Base-by-base conservation (phyloP, 1,140 invertebrate genomes). In the Laupala kohalensis region DNA sequence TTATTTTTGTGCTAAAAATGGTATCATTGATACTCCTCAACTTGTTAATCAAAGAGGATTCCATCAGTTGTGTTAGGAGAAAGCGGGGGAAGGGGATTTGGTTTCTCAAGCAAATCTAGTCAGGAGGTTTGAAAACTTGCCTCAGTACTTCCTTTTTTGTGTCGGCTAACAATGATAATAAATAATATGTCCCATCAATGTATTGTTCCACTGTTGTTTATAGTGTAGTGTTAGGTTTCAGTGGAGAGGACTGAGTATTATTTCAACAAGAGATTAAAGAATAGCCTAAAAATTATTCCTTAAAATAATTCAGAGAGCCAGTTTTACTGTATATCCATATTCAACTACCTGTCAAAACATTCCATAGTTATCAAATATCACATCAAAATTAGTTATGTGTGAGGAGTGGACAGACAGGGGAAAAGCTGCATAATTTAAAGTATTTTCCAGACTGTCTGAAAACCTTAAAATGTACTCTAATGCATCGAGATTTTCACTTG, bases 231-330 rank as follows among this genome's bases (percentile, higher is more conserved):
- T 37, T 53, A 53, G 37, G 37, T 53, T 53, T 53, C 37, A 53
- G n/a, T 93, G 88, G 64, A 94, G 82, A 77, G 94, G 89, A 74
- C 86, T 87, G 6, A 90, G 87, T 75, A 93, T 86, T 88, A 94
- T 92, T 74, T 88, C 81, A 5, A 91, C 84, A 23, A 91, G 80
- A n/a, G 79, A 94, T 92, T 71, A 89, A 87, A 65, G 92, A 89
- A 78, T 89, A 93, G 37, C 93, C 92, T 63, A 95, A 68, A 68
- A 23, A 29, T 26, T 64, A 23, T 65, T 65, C 64, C 23, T 9
- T 53, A 13, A n/a, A 53, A 53, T 53, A 53, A 53, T 53, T 53
- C 37, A 53, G 37, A 53, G 37, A 53, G 37, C 37, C 1, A 53
- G 19, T 19, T 53, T 53, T 13, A 53, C 37, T 53, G 37, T 53